These are phyloP conservation scores for Peromyscus attwateri DNA, from an alignment of 2,797 vertebrate genomes.

Conservation along the genomic window DNA sequence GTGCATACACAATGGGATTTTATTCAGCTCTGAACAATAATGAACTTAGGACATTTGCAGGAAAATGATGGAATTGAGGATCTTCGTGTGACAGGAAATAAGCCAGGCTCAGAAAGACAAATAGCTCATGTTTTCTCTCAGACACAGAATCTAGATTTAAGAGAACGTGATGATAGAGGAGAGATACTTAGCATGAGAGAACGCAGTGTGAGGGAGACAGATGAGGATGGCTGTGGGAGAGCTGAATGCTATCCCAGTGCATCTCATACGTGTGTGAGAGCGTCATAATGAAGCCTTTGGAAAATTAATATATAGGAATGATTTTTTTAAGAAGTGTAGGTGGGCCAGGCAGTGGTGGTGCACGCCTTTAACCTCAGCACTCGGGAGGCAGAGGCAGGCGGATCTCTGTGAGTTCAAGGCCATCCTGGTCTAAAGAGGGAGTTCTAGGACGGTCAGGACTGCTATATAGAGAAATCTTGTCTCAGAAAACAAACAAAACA, in stretches of 20 bases:
- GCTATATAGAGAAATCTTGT: too few relatives aligned
- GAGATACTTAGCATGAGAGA: neutral
- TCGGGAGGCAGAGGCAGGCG: too few relatives aligned
- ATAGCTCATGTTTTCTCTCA: neutral
- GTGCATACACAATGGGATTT: neutral
- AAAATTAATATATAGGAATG: neutral
- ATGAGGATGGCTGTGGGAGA: neutral
- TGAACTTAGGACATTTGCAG: neutral
- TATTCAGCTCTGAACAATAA: neutral
- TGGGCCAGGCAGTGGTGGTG: neutral
- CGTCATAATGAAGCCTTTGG: neutral
- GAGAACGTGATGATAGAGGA: neutral
- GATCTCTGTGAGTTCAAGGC: too few relatives aligned
- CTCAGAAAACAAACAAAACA: too few relatives aligned
- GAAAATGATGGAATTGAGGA: neutral
- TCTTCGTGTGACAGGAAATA: neutral
- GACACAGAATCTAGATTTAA: neutral
- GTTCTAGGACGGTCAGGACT: too few relatives aligned
- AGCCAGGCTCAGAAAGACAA: neutral
- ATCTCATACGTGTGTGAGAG: neutral
- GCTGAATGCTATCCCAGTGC: neutral
- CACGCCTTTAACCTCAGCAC: too few relatives aligned
- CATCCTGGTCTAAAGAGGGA: too few relatives aligned
- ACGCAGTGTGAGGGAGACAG: neutral
- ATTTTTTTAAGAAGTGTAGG: neutral